Base-by-base conservation (phyloP, 2,113 vertebrate genomes). In the Copsychus sechellarum region DNA sequence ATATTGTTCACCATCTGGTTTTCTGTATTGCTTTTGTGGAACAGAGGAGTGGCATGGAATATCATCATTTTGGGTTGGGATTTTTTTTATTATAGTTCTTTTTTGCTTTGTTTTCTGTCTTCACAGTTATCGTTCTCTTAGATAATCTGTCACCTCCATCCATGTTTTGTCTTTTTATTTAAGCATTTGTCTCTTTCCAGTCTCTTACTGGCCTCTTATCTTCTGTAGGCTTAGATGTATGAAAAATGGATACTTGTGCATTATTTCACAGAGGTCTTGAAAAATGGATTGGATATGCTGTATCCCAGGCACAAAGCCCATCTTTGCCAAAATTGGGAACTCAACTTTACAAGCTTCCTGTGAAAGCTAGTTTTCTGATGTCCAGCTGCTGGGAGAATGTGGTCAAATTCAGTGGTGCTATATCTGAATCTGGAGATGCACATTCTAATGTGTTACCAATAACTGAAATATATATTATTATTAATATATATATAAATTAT, bases 31-130 rank as follows among this genome's bases (percentile, higher is more conserved):
- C 12, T 60, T 73, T 78, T 79, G 31, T 48, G 40, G 21, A 80
- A 57, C 26, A 60, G 14, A 7, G 8, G 11, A 45, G 5, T 11
- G 3, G 5, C 0, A 0, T 6, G 26, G 10, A 56, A 16, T 64
- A 9, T 12, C 3, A 16, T 61, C 7, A 16, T 34, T 89, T 70
- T 82, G n/a, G 5, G 5, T 25, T 84, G 31, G 6, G 11, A 1
- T 4, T 50, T 25, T 36, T 56, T 80, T 76, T 15, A 5, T n/a
- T 42, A 19, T 23, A 11, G 8, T 62, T 36, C 1, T 6, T 4
- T 66, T 60, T 54, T 28, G 10, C 24, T 26, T 8, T 22, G 33
- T 54, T 67, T 50, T 11, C 11, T 43, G 6, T 43, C 11, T 62
- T 58, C 66, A 25, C 15, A 50, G 13, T 34, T 81, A 22, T 24